Evolutionary conservation across 2,113 vertebrate species (phyloP), one percentile per base, ranked within the genome.

Genomic region (Ochotona curzoniae): DNA sequence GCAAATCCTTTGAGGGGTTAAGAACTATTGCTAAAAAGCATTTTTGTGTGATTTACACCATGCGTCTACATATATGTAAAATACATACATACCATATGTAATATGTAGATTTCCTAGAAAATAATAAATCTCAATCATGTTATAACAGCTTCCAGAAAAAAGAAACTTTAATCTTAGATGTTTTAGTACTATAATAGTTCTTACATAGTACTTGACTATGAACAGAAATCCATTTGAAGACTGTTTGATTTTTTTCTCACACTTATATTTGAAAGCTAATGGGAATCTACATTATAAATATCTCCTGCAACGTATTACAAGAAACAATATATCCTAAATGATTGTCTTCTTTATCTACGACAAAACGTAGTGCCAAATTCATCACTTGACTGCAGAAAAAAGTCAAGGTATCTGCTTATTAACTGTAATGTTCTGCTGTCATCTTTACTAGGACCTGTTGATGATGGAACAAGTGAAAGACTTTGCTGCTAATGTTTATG

Each of bases 401-500:
- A 75, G 80, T 86, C 47, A 57, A 8, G 67, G 44, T 64, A 8
- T 67, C 38, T 82, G 1, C 44, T 69, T 76, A n/a, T 17, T 61
- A 57, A 89, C 47, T 70, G 15, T 75, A 80, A 93, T 78, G 91
- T 96, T 90, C 38, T 20, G 10, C 94, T 95, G 30, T 90, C 35
- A 1, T 93, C 73, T 93, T 93, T 97, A 90, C 63, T 96, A 99
- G 99, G 99, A 99, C 89, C 98, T 99, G 75, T 94, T 99, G 98
- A 98, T 98, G 98, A 99, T 99, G 96, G 99, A 99, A 83, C 99
- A 99, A 98, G 98, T 99, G 93, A 99, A 99, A 96, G 99, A 99
- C 93, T 99, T 99, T 95, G 99, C 99, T 38, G 99, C 99, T 95
- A 99, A 99, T 32, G 99, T 99, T 54, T 99, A 99, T 30, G 99